Percentiles rank a stretch among this genome's conserved stretches.
Conservation (phyloP, 1,140 invertebrate genomes). For the Homalodisca vitripennis region DNA sequence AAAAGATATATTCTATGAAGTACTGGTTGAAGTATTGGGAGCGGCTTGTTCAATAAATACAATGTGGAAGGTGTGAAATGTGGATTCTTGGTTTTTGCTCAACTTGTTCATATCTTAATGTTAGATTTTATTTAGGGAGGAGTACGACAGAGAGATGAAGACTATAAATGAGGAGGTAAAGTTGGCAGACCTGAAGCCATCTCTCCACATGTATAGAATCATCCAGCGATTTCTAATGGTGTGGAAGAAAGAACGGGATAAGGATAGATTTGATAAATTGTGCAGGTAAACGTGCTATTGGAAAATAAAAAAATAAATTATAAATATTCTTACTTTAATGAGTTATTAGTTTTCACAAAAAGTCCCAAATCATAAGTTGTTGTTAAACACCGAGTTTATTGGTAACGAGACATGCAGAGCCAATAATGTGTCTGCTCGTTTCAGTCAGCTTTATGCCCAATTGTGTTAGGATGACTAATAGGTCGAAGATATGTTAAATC, state of each 20-base stretch:
- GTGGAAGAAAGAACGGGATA: conserved; percentile 67
- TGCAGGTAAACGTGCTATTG: conserved; percentile 55
- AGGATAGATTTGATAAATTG: conserved; percentile 68
- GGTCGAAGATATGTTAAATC: no score
- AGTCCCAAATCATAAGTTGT: no score
- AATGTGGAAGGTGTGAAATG: no score
- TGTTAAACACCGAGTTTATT: no score
- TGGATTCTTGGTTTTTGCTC: background rate
- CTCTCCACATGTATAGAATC: conserved; percentile 68
- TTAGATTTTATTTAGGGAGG: conserved; percentile 13
- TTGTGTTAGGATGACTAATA: no score
- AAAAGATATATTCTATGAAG: no score
- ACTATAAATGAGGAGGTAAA: conserved; percentile 51
- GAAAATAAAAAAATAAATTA: background rate
- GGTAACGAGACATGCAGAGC: no score
- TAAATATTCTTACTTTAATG: conserved; percentile 19
- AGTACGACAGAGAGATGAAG: conserved; percentile 26
- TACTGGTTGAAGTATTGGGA: no score
- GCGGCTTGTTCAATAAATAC: no score
- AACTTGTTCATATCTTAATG: background rate
- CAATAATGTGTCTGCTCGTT: no score
- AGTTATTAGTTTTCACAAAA: no score
- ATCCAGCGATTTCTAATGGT: conserved; percentile 68
- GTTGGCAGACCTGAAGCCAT: conserved; percentile 57
- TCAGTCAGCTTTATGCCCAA: no score